Evolutionary conservation across 2,113 vertebrate genomes (phyloP).

Genomic region (Calyptommatus sinebrachiatus): DNA sequence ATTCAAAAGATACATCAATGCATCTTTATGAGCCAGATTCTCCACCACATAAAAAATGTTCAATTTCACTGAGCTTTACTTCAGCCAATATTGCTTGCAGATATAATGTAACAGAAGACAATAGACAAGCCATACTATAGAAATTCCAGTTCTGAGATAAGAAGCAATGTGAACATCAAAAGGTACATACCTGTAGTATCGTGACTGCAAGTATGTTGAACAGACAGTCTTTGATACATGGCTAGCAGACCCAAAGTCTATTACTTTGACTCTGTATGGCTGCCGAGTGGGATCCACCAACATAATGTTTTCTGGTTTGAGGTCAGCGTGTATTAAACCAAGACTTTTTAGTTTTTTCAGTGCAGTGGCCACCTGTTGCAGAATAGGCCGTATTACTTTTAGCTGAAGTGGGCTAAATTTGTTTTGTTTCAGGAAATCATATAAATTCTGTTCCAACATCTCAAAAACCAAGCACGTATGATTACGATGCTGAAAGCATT

Average conservation of each 20-base stretch:
- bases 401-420: conserved; percentile 97
- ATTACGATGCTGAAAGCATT: conserved; percentile 97
- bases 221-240: conserved; percentile 99
- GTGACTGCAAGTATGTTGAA: conserved; percentile 97
- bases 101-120: not conserved
- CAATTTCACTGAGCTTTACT: too few relatives aligned
- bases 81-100: not conserved
- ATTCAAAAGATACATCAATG: not conserved
- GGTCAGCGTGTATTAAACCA: conserved; percentile 98
- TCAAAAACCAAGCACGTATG: conserved; percentile 98
- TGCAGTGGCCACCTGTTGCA: conserved; percentile 97
- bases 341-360: conserved; percentile 97
- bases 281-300: conserved; percentile 96
- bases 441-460: conserved; percentile 98
- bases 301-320: conserved; percentile 99
- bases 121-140: not conserved
- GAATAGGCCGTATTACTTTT: conserved; percentile 96
- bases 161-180: not conserved
- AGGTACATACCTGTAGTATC: conserved; percentile 93
- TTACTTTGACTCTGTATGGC: conserved; percentile 97
- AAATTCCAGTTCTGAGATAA: not conserved
- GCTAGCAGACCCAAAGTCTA: conserved; percentile 98
- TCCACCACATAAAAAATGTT: not conserved
- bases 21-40: not conserved
- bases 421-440: conserved; percentile 98